Base-by-base conservation (phyloP, 2,888 invertebrate species). In the Mermis nigrescens region DNA sequence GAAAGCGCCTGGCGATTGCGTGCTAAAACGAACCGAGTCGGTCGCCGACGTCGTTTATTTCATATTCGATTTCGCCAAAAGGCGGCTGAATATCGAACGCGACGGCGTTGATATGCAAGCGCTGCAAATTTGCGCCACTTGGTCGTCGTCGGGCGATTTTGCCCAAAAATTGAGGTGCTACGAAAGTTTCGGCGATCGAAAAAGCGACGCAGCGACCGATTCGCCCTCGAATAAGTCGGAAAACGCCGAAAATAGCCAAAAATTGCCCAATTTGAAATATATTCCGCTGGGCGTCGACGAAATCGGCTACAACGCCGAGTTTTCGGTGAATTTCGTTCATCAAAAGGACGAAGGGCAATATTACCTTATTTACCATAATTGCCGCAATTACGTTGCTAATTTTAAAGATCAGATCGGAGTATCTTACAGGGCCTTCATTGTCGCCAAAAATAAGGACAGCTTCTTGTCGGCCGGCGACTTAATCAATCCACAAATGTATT, bases 391-490 rank as follows among this genome's bases (percentile, higher is more conserved):
- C 64, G 66, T 66, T 38, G 64, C 66, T n/a, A 64, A 68, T 31
- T 66, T 66, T 29, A 59, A 54, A 1, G 62, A 62, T 7, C 56
- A 58, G 1, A 60, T 62, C 27, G 62, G 81, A 0, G 70, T 55
- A 4, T 28, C 46, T 24, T 51, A 27, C 38, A 38, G 19, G 38
- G 38, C 38, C 7, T 12, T 19, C 19, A 12, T 38, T 38, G 38
- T 38, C 12, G 38, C 24, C 29, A 53, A 83, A 68, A 88, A 90
- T 70, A 64, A 63, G 57, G 82, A 82, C 38, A 91, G 86, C 73
- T 94, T 82, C 70, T 76, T 95, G 38, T 91, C 92, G 1, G 94
- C 92, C 0, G 94, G 94, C 0, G 90, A 94, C 76, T 90, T 94
- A 82, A 92, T 92, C 0, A 76, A 94, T 32, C 95, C 95, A 0